These are phyloP conservation scores for Spicauda simplicius DNA, from an alignment of 2,888 invertebrate genomes.

Conservation along the genomic window DNA sequence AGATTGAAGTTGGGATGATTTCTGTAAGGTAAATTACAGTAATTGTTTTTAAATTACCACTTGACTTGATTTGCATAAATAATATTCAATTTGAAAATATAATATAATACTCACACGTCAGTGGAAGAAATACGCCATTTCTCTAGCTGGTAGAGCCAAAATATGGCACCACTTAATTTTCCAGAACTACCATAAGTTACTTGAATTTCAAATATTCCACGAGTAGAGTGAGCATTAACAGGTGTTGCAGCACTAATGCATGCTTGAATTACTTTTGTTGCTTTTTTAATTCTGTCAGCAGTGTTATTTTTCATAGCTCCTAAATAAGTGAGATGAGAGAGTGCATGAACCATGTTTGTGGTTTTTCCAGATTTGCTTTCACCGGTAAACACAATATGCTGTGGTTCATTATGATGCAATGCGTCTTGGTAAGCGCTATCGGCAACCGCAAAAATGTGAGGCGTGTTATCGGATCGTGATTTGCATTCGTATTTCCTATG, in stretches of 20 bases:
- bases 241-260: conserved; percentile 94
- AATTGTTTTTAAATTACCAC: conserved; percentile 61
- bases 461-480: conserved; percentile 94
- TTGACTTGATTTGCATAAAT: no score
- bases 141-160: conserved; percentile 94
- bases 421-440: conserved; percentile 96
- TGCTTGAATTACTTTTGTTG: conserved; percentile 89
- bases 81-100: no score
- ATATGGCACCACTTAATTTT: conserved; percentile 94
- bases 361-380: conserved; percentile 97
- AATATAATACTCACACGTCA: conserved; percentile 85
- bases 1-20: conserved; percentile 95
- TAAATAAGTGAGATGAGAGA: conserved; percentile 92
- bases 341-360: conserved; percentile 90
- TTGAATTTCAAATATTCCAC: conserved; percentile 92
- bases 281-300: conserved; percentile 87
- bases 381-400: conserved; percentile 94
- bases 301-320: conserved; percentile 90
- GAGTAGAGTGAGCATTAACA: conserved; percentile 93
- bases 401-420: conserved; percentile 93
- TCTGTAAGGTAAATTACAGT: conserved; percentile 91
- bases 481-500: conserved; percentile 93
- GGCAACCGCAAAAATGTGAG: conserved; percentile 95
- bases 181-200: conserved; percentile 93
- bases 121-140: conserved; percentile 94